These are phyloP conservation scores for Drosophila robusta DNA, from an alignment of 2,888 invertebrate genomes.

Conservation along the genomic window DNA sequence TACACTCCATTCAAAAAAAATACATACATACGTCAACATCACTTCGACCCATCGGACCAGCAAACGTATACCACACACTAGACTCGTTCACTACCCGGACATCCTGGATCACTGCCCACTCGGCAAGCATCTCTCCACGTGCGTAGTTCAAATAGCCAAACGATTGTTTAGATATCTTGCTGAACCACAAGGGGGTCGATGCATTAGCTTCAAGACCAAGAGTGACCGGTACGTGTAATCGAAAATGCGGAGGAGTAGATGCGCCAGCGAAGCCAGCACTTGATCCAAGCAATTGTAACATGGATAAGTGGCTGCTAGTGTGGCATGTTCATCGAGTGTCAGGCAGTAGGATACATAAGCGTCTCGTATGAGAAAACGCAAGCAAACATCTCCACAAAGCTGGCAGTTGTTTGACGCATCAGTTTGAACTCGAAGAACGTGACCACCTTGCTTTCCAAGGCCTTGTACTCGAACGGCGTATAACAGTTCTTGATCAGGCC, in stretches of 20 bases:
- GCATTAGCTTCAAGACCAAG: slow-evolving; percentile 14
- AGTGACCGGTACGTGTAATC: slow-evolving; percentile 83
- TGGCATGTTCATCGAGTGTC: slow-evolving; percentile 15
- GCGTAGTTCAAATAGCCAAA: background rate
- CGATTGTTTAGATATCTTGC: background rate
- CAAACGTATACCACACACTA: background rate
- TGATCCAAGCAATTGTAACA: slow-evolving; percentile 66
- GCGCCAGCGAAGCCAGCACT: slow-evolving; percentile 68
- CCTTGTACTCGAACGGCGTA: slow-evolving; percentile 84
- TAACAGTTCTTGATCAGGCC: slow-evolving; percentile 81
- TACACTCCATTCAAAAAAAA: no score
- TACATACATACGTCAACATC: background rate
- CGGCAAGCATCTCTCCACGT: slow-evolving; percentile 9
- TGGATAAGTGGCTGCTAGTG: background rate
- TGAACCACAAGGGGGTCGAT: slow-evolving; percentile 23
- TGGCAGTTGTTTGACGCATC: slow-evolving; percentile 87
- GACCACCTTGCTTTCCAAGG: slow-evolving; percentile 86
- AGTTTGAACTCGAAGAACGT: slow-evolving; percentile 87
- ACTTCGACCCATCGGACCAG: background rate
- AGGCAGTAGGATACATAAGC: slow-evolving; percentile 81
- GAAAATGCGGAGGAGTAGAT: slow-evolving; percentile 82
- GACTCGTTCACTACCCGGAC: background rate
- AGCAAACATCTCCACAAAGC: slow-evolving; percentile 87
- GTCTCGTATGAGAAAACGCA: slow-evolving; percentile 83
- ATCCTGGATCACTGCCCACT: slow-evolving; percentile 5